Evolutionary conservation across 2,113 vertebrate species (phyloP).

Genomic region (Sorex araneus): DNA sequence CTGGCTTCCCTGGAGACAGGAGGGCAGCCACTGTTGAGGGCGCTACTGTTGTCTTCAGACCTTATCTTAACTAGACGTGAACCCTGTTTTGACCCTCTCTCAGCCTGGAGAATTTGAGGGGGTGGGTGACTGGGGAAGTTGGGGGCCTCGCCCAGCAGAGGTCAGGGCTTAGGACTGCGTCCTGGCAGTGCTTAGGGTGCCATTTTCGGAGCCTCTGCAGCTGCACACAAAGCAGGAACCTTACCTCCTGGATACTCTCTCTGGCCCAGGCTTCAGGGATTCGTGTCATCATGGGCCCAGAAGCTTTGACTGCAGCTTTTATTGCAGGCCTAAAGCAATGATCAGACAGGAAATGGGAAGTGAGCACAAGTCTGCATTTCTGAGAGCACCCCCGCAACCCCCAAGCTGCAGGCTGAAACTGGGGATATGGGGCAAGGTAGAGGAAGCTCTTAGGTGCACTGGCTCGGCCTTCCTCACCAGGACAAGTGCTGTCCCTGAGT

Average conservation of each 20-base stretch:
- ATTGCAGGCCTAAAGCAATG: neutral
- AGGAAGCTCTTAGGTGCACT: neutral
- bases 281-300: slow-evolving; percentile 22
- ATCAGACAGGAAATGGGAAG: slow-evolving; percentile 23
- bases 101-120: too few relatives aligned
- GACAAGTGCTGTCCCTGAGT: neutral
- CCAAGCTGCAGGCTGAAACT: neutral
- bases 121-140: too few relatives aligned
- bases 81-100: neutral
- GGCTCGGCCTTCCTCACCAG: neutral
- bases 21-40: neutral
- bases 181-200: too few relatives aligned
- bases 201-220: too few relatives aligned
- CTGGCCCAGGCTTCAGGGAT: neutral
- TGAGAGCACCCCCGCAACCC: neutral
- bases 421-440: neutral
- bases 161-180: too few relatives aligned
- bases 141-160: too few relatives aligned
- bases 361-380: neutral
- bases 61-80: neutral
- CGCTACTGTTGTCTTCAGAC: neutral
- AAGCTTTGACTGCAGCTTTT: neutral
- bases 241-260: too few relatives aligned
- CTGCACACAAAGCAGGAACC: too few relatives aligned
- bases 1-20: neutral